Evolutionary conservation across 1,140 invertebrate genomes (phyloP), one percentile per base, ranked within the genome.

Genomic region (Cotesia glomerata): DNA sequence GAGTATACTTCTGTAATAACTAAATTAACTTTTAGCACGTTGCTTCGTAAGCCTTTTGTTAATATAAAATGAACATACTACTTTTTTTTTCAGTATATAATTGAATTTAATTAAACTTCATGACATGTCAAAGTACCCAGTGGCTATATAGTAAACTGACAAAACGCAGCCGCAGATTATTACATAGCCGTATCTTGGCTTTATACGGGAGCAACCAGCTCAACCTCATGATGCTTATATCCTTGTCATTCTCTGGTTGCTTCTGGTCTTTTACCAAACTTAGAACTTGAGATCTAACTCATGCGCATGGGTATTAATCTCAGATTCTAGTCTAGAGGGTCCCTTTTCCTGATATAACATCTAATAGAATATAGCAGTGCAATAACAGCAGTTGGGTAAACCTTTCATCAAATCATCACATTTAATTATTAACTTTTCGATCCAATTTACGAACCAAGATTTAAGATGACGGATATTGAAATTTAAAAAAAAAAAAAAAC

Each of bases 41-140:
- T 26, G 26, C 26, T 26, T 26, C 3, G 26, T 45, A 9, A 18
- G n/a, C 5, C 52, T 56, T 2, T 7, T 13, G n/a, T 13, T 56
- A 16, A 18, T 56, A 56, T 56, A 9, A 9, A 45, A 45, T 39
- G 26, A 26, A 26, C 26, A 26, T 26, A 26, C 26, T 39, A 5
- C 11, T 45, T 45, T 45, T 45, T 36, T 62, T 34, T 14, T 72
- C 68, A 70, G 71, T 75, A 71, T 73, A 64, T 71, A 56, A 51
- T 71, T 35, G 68, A 75, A 75, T 75, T 75, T 75, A 75, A 75
- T 75, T 75, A 75, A 75, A 75, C 69, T 73, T 69, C 35, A 68
- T 32, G 64, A 75, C 71, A 75, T 73, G 74, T 75, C 74, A 75
- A 73, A 75, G 74, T 69, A 16, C 34, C 13, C 49, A 66, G 45